Conservation (phyloP, 1,140 invertebrate genomes). For the Sycophila sp. region DNA sequence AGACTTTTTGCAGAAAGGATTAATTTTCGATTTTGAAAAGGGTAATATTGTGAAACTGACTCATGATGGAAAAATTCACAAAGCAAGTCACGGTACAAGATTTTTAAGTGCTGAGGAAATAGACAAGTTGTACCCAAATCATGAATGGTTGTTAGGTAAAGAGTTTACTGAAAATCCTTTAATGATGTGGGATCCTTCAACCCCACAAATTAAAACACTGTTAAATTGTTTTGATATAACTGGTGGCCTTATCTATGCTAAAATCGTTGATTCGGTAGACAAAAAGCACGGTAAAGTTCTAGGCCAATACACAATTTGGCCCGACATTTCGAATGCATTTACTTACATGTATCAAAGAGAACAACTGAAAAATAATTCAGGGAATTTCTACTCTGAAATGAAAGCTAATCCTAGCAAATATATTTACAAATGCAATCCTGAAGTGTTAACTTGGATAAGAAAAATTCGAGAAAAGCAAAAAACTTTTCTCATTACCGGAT, state of each 20-base stretch:
- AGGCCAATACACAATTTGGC: slow-evolving; percentile 72
- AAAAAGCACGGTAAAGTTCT: slow-evolving; percentile 60
- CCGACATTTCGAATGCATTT: slow-evolving; percentile 73
- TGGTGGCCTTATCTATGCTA: slow-evolving; percentile 74
- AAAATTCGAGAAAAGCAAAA: slow-evolving; percentile 69
- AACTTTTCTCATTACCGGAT: slow-evolving; percentile 81
- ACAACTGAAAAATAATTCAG: slow-evolving; percentile 69
- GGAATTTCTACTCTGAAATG: slow-evolving; percentile 73
- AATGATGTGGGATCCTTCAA: slow-evolving; percentile 71
- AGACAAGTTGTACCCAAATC: slow-evolving; percentile 68
- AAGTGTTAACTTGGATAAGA: slow-evolving; percentile 74
- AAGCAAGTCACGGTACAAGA: slow-evolving; percentile 77
- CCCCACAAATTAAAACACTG: slow-evolving; percentile 72
- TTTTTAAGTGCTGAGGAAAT: slow-evolving; percentile 71
- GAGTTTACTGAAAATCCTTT: slow-evolving; percentile 70
- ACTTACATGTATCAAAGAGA: slow-evolving; percentile 72
- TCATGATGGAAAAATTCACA: slow-evolving; percentile 71
- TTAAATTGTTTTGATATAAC: slow-evolving; percentile 84
- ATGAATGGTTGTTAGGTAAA: slow-evolving; percentile 70
- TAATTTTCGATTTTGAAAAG: slow-evolving; percentile 76
- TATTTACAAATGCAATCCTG: slow-evolving; percentile 70
- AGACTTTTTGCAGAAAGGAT: slow-evolving; percentile 79
- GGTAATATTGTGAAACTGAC: slow-evolving; percentile 79
- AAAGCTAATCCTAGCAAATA: slow-evolving; percentile 74
- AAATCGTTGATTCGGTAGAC: slow-evolving; percentile 77